phyloP scores from a whole-genome alignment of 1,140 invertebrate genomes.

The Euwallacea fornicatus region DNA sequence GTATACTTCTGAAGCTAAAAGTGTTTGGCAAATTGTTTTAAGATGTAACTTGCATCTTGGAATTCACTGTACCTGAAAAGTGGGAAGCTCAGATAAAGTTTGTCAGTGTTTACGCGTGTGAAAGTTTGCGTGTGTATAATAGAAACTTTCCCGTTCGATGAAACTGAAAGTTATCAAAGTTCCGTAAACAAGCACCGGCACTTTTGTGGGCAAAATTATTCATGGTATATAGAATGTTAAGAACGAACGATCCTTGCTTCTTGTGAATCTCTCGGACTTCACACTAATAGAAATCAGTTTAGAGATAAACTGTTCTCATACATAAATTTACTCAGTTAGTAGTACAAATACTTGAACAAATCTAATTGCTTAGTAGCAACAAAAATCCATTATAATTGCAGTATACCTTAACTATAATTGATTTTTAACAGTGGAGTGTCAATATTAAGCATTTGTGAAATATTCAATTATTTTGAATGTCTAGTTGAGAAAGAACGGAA shows the following conservation, averaged over 20 bases:
- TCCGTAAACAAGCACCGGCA: conserved; percentile 8
- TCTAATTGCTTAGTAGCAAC: too few species aligned
- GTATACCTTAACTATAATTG: too few species aligned
- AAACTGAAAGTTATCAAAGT: conserved; percentile 21
- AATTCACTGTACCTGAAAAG: too few species aligned
- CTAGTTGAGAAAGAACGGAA: not conserved
- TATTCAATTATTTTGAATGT: conserved; percentile 3
- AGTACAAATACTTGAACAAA: too few species aligned
- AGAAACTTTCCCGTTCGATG: conserved; percentile 9
- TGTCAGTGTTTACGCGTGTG: conserved; percentile 19
- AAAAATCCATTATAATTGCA: too few species aligned
- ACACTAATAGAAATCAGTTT: not conserved
- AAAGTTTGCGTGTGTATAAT: conserved; percentile 22
- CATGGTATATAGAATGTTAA: too few species aligned
- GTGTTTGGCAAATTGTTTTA: too few species aligned
- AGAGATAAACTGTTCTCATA: too few species aligned
- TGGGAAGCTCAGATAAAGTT: not conserved
- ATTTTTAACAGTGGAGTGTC: too few species aligned
- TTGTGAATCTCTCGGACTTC: not conserved
- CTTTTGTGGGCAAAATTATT: conserved; percentile 4
- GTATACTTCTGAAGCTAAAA: too few species aligned
- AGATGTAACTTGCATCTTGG: too few species aligned
- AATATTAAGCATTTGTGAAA: not conserved
- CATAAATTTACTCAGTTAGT: too few species aligned
- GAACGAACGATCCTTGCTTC: not conserved